A percentile compares a stretch with the other conserved stretches of the same genome.
Evolutionary conservation across 2,797 vertebrate genomes (phyloP).

Genomic region (Amniataba percoides): DNA sequence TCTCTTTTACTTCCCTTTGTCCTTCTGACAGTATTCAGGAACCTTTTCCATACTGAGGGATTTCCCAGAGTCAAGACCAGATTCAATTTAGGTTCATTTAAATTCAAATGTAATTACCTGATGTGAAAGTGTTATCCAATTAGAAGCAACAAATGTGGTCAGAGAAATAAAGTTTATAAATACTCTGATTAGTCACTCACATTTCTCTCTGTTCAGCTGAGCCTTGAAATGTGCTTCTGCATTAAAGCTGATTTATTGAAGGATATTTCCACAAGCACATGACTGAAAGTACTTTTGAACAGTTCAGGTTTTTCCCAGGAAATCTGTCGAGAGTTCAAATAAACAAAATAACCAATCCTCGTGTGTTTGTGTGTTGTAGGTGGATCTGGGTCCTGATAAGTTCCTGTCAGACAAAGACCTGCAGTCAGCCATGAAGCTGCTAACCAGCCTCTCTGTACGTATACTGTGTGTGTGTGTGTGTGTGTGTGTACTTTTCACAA

Average conservation of each 20-base stretch:
- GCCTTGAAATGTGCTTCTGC: neutral
- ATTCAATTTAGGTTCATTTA: neutral
- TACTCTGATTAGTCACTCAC: neutral
- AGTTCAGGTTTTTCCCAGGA: neutral
- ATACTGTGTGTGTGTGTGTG: constrained; percentile 1
- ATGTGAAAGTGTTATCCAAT: neutral
- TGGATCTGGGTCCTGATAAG: constrained; percentile 97
- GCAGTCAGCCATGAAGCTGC: constrained; percentile 93
- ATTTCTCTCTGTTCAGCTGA: neutral
- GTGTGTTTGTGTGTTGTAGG: constrained; percentile 77
- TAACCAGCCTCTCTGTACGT: constrained; percentile 92
- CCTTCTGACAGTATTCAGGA: neutral
- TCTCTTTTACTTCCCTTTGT: too few relatives aligned
- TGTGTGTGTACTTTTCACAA: neutral
- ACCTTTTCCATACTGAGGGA: neutral
- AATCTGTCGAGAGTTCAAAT: neutral
- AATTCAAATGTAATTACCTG: constrained; percentile 6
- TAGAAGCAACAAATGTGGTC: neutral
- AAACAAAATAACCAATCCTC: neutral
- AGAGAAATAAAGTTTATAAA: neutral
- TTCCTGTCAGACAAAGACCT: constrained; percentile 97
- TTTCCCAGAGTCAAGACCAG: neutral
- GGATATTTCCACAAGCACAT: neutral
- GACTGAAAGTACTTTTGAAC: neutral
- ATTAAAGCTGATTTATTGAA: neutral